Evolutionary conservation across 2,888 invertebrate species (phyloP).

Genomic region (Drosophila monieri): DNA sequence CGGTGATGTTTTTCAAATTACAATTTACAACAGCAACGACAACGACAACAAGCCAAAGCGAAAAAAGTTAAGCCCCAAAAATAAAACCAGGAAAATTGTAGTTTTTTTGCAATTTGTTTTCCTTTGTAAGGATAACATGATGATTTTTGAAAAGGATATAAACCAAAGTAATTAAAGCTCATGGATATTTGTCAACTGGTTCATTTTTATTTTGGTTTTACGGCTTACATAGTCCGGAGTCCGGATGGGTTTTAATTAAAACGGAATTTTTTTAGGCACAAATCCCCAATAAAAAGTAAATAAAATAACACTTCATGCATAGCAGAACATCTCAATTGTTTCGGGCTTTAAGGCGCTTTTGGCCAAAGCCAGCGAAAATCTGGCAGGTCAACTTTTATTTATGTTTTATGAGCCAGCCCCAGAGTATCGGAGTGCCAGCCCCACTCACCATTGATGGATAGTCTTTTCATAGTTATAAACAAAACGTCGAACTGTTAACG

Average conservation of each 20-base stretch:
- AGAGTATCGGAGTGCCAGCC: slow-evolving; percentile 4
- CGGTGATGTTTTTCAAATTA: slow-evolving; percentile 83
- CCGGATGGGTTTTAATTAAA: slow-evolving; percentile 21
- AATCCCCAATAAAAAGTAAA: slow-evolving; percentile 7
- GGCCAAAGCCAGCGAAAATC: slow-evolving; percentile 6
- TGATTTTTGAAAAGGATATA: slow-evolving; percentile 1
- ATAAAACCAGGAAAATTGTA: slow-evolving; percentile 24
- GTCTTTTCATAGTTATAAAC: slow-evolving; percentile 41
- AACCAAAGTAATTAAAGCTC: not conserved
- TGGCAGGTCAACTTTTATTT: slow-evolving; percentile 26
- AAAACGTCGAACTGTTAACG: slow-evolving; percentile 47
- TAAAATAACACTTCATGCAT: not conserved
- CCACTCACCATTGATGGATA: slow-evolving; percentile 1
- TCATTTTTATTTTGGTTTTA: slow-evolving; percentile 1
- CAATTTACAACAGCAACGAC: slow-evolving; percentile 71
- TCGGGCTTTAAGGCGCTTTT: not conserved
- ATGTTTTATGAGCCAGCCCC: slow-evolving; percentile 18
- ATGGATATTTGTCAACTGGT: slow-evolving; percentile 1
- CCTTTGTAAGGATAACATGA: slow-evolving; percentile 1
- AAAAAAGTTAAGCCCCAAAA: slow-evolving; percentile 25
- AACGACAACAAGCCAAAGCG: slow-evolving; percentile 15
- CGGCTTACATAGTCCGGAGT: slow-evolving; percentile 6
- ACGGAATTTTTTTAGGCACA: not conserved
- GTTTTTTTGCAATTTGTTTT: slow-evolving; percentile 25
- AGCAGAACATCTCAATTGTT: slow-evolving; percentile 12